Percentiles rank a stretch among this genome's conserved stretches.
phyloP scores from a whole-genome alignment of 2,113 vertebrate species.

The Kryptolebias marmoratus region DNA sequence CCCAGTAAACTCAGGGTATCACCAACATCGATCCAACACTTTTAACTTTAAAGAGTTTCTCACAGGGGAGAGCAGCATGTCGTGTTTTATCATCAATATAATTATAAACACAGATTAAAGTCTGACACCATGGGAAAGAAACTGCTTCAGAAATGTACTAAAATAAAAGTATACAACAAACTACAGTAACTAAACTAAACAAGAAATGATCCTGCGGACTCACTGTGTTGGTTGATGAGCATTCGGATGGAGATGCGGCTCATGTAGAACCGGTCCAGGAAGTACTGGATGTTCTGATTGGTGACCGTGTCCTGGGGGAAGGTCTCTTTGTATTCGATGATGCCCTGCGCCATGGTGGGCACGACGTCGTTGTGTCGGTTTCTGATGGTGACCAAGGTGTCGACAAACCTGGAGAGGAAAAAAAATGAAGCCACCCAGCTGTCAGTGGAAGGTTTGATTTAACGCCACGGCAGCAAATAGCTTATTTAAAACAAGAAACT shows the following conservation, averaged over 20 bases:
- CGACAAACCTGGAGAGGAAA: constrained; percentile 82
- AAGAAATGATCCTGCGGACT: constrained; percentile 21
- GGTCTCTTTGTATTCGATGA: constrained; percentile 91
- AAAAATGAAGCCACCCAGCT: neutral
- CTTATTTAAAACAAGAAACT: too few relatives aligned
- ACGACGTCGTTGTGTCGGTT: constrained; percentile 97
- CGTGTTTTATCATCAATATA: too few relatives aligned
- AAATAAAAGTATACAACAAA: neutral
- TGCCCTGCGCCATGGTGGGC: constrained; percentile 94
- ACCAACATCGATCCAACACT: too few relatives aligned
- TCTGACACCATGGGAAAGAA: too few relatives aligned
- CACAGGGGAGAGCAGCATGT: too few relatives aligned
- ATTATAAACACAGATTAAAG: too few relatives aligned
- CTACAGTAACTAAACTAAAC: neutral
- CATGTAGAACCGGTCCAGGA: constrained; percentile 95
- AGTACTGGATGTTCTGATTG: constrained; percentile 96
- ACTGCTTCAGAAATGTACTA: neutral
- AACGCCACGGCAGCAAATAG: too few relatives aligned
- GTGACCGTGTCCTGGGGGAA: constrained; percentile 88
- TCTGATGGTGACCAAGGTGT: constrained; percentile 89
- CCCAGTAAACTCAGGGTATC: too few relatives aligned
- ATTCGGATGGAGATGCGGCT: constrained; percentile 97
- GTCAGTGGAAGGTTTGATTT: neutral
- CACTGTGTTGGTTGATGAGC: constrained; percentile 98
- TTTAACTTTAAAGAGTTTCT: too few relatives aligned